Conservation (phyloP, 1,140 invertebrate species). For the Paraescarpia echinospica region DNA sequence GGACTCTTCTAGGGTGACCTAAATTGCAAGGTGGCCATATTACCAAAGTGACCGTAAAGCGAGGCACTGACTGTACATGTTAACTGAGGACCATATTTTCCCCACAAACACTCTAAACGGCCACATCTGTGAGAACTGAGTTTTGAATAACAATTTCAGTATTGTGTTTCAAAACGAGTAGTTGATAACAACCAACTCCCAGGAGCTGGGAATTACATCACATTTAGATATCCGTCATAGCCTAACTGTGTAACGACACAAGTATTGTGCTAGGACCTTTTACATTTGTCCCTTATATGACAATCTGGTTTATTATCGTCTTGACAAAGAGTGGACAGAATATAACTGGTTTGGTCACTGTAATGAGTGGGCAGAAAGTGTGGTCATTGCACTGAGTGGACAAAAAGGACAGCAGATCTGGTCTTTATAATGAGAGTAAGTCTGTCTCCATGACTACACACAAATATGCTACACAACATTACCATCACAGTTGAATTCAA, state of each 20-base stretch:
- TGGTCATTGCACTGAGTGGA: background rate
- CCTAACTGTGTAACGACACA: background rate
- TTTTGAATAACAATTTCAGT: background rate
- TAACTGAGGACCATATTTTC: background rate
- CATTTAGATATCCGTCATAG: background rate
- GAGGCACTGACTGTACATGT: no score
- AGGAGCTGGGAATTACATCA: background rate
- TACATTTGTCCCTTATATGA: background rate
- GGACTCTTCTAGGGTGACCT: no score
- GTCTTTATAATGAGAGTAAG: background rate
- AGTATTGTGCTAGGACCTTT: background rate
- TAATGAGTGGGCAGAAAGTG: background rate
- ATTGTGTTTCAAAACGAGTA: background rate
- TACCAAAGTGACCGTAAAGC: no score
- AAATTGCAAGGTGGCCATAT: no score
- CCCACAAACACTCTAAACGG: background rate
- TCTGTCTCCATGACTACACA: background rate
- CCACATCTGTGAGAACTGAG: background rate
- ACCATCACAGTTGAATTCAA: background rate
- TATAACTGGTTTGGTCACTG: background rate
- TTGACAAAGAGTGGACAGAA: background rate
- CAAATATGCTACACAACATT: background rate
- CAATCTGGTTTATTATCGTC: background rate
- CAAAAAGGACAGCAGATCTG: background rate
- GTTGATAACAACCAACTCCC: background rate